A percentile compares a stretch with the other conserved stretches of the same genome.
Evolutionary conservation across 1,140 invertebrate genomes (phyloP).

Genomic region (Plodia interpunctella): DNA sequence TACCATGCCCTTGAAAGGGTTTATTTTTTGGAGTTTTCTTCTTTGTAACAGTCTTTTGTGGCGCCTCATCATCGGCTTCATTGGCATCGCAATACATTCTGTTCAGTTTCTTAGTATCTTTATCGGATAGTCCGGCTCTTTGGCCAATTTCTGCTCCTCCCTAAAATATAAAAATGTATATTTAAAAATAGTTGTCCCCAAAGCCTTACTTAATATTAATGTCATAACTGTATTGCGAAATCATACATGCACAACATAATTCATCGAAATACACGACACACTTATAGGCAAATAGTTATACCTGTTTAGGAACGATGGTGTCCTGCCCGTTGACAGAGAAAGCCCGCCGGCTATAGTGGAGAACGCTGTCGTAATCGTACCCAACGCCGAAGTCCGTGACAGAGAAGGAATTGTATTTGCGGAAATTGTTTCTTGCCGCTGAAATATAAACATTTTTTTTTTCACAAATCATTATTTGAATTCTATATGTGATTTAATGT

Average conservation of each 20-base stretch:
- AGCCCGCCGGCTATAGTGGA: slow-evolving; percentile 84
- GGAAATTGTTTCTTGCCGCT: slow-evolving; percentile 80
- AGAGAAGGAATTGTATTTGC: slow-evolving; percentile 81
- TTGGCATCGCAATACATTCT: slow-evolving; percentile 80
- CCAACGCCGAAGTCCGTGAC: slow-evolving; percentile 80
- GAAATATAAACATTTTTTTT: slow-evolving; percentile 18
- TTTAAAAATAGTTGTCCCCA: neutral
- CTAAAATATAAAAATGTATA: slow-evolving; percentile 31
- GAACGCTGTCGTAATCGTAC: slow-evolving; percentile 86
- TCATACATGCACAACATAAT: no score
- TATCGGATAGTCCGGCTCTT: slow-evolving; percentile 80
- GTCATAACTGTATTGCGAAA: no score
- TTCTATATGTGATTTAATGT: no score
- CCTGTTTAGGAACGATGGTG: slow-evolving; percentile 79
- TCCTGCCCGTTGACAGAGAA: slow-evolving; percentile 82
- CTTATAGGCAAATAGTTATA: no score
- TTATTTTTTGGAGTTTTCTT: slow-evolving; percentile 55
- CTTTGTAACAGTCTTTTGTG: slow-evolving; percentile 29
- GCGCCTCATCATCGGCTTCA: slow-evolving; percentile 27
- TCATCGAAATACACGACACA: no score
- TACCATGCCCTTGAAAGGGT: slow-evolving; percentile 63
- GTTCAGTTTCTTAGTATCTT: slow-evolving; percentile 81
- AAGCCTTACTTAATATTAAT: no score
- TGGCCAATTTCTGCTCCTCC: slow-evolving; percentile 78
- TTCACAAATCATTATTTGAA: no score